phyloP scores from a whole-genome alignment of 2,888 invertebrate genomes.

The Notodonta ziczac region DNA sequence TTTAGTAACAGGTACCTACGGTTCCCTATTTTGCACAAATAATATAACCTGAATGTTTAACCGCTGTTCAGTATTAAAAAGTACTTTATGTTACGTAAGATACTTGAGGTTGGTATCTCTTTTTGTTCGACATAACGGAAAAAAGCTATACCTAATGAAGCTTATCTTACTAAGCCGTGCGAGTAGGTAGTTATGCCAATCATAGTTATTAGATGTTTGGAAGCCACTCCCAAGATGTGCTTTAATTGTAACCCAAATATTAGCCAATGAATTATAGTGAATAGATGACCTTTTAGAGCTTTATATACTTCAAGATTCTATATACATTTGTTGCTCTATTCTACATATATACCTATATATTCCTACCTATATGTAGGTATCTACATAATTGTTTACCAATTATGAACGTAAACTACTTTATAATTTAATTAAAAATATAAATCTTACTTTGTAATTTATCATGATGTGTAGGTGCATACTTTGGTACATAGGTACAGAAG shows the following conservation, averaged over 20 bases:
- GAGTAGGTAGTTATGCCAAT: neutral
- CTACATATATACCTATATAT: too few species aligned
- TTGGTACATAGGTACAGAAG: too few species aligned
- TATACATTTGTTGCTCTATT: conserved; percentile 6
- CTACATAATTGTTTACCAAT: too few species aligned
- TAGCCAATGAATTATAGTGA: neutral
- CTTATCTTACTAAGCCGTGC: neutral
- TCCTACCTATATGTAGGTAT: too few species aligned
- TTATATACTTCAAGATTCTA: conserved; percentile 1
- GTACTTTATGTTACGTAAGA: too few species aligned
- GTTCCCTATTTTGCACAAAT: too few species aligned
- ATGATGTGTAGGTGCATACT: too few species aligned
- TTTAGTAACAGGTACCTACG: too few species aligned
- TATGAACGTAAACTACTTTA: too few species aligned
- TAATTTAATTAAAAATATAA: too few species aligned
- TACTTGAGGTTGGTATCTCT: neutral
- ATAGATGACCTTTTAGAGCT: conserved; percentile 2
- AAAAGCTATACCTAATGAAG: neutral
- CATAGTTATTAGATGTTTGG: neutral
- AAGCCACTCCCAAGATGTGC: neutral
- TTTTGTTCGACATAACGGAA: neutral
- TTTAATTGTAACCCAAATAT: neutral
- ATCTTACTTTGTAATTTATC: too few species aligned
- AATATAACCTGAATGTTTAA: too few species aligned
- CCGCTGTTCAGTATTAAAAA: neutral